Evolutionary conservation across 2,113 vertebrate species (phyloP), one percentile per base, ranked within the genome.

Genomic region (Alouatta palliata): DNA sequence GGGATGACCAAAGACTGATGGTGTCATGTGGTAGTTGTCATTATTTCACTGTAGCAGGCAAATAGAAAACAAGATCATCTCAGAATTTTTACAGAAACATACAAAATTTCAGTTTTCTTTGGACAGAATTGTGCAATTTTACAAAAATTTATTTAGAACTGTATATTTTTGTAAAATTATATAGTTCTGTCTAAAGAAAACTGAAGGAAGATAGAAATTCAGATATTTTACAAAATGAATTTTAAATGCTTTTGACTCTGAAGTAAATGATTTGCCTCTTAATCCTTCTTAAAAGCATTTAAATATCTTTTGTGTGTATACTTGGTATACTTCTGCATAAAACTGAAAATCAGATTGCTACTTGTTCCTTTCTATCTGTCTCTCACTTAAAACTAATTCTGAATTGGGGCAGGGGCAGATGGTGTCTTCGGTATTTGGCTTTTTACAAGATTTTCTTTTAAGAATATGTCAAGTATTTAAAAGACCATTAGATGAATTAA

Each of bases 401-500:
- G 68, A 90, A 81, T 8, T 89, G 14, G 2, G 45, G 17, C 3
- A 19, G 20, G 9, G 45, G 49, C 30, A 70, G 52, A n/a, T 49
- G 19, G 0, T 56, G 12, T 96, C 70, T 92, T 94, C 25, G 52
- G 19, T 58, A 40, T 80, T 79, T 16, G 5, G 12, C 45, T 96
- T 91, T 91, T 92, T 86, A 75, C 20, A 79, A 89, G 56, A 95
- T 40, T 45, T 40, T 90, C 45, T 93, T 90, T 90, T 47, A 88
- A 64, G 83, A 84, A 80, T 43, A 66, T 79, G 43, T 75, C 23
- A 83, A 43, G 37, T 82, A 54, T 83, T 94, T 86, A 81, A 94
- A 94, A 88, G 49, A 92, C 23, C 32, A 56, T 79, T 94, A 49
- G 73, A 71, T 88, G 43, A 21, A 32, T 30, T 87, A 68, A 87